Conservation (phyloP, 2,888 invertebrate species). For the Agonopterix arenella region DNA sequence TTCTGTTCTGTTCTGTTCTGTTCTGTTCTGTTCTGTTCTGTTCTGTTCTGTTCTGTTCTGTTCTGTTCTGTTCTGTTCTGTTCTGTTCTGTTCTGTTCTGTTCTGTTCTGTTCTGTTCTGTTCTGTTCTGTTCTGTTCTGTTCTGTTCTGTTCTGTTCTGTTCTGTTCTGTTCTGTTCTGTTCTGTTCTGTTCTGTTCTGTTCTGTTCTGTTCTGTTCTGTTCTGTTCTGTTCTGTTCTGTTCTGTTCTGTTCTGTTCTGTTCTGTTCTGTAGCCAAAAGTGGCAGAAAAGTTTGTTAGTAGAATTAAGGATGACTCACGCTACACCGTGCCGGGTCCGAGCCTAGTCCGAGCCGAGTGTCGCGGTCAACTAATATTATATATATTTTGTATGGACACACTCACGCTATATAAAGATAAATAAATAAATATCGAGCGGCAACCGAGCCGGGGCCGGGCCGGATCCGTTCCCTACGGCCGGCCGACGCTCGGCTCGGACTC, state of each 20-base stretch:
- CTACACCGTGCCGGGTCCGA: no score
- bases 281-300: no score
- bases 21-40: conserved; percentile 1
- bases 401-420: no score
- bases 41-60: conserved; percentile 1
- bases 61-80: conserved; percentile 1
- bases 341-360: no score
- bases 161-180: conserved; percentile 1
- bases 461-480: no score
- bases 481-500: no score
- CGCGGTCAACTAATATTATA: no score
- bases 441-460: no score
- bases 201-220: conserved; percentile 2
- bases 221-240: conserved; percentile 1
- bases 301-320: no score
- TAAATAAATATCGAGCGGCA: no score
- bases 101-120: conserved; percentile 1
- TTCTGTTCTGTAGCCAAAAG: neutral
- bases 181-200: conserved; percentile 1
- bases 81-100: conserved; percentile 1
- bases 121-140: conserved; percentile 1
- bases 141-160: conserved; percentile 1
- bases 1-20: conserved; percentile 1
- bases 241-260: neutral
- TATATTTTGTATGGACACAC: no score